phyloP scores from a whole-genome alignment of 1,140 invertebrate species.

The Apis florea region DNA sequence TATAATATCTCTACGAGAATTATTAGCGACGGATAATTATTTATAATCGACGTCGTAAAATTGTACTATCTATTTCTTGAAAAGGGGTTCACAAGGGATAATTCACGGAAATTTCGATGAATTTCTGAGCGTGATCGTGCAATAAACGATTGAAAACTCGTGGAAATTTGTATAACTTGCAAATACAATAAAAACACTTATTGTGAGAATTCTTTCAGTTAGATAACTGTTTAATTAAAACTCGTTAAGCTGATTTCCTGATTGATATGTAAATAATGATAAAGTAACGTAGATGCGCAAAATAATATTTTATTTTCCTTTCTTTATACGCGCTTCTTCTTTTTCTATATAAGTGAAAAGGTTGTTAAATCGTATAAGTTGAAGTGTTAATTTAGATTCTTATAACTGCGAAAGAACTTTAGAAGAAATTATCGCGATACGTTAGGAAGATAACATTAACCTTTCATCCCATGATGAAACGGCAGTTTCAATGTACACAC shows the following conservation, averaged over 20 bases:
- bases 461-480: background rate
- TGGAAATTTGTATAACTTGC: background rate
- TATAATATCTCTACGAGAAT: too few species aligned
- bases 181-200: background rate
- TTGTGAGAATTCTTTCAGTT: background rate
- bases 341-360: background rate
- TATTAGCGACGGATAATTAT: too few species aligned
- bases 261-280: background rate
- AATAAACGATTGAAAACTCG: background rate
- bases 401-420: background rate
- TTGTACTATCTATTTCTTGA: background rate
- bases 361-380: background rate
- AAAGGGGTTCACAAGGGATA: background rate
- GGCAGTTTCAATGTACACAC: background rate
- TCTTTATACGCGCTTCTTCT: too few species aligned
- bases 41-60: too few species aligned
- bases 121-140: background rate
- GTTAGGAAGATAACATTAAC: background rate
- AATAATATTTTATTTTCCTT: background rate
- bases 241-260: background rate
- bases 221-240: background rate
- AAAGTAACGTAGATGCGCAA: background rate
- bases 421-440: background rate
- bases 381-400: background rate
- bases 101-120: background rate